Percentiles rank a stretch among this genome's conserved stretches.
Conservation (phyloP, 2,113 vertebrate species). For the Leucosticte australis region DNA sequence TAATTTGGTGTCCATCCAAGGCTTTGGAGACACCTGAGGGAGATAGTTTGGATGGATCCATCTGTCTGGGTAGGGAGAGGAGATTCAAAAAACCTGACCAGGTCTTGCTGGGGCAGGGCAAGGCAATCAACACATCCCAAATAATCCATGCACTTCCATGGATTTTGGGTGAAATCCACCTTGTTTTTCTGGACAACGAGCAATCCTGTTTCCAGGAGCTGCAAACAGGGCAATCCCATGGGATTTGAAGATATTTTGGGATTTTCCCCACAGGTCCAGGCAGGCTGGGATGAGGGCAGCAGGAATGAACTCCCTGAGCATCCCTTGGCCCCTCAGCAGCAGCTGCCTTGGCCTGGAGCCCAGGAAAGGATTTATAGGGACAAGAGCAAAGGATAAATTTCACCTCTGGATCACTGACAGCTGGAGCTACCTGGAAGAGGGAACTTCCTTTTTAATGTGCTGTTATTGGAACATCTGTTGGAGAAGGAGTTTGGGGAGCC, state of each 20-base stretch:
- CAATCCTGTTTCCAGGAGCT: neutral
- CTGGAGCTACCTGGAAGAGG: slow-evolving; percentile 28
- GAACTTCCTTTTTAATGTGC: neutral
- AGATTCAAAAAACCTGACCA: neutral
- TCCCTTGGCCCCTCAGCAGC: neutral
- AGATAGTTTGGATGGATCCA: neutral
- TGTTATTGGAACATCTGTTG: neutral
- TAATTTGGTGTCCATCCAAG: neutral
- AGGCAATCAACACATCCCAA: neutral
- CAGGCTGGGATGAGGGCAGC: neutral
- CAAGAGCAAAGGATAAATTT: neutral
- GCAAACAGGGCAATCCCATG: neutral
- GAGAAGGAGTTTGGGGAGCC: neutral
- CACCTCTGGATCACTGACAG: neutral
- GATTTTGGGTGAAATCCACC: too few species aligned
- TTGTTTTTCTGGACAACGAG: neutral
- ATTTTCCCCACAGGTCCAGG: neutral
- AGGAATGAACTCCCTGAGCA: neutral
- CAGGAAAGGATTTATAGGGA: neutral
- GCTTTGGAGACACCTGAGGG: fast-evolving
- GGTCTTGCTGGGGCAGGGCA: neutral
- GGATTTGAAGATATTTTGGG: neutral
- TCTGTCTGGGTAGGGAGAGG: neutral
- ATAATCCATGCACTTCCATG: neutral
- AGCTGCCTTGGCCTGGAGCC: neutral